Percentiles rank a stretch among this genome's conserved stretches.
These are phyloP conservation scores for Eurois occulta DNA, from an alignment of 2,888 invertebrate genomes.

Conservation along the genomic window DNA sequence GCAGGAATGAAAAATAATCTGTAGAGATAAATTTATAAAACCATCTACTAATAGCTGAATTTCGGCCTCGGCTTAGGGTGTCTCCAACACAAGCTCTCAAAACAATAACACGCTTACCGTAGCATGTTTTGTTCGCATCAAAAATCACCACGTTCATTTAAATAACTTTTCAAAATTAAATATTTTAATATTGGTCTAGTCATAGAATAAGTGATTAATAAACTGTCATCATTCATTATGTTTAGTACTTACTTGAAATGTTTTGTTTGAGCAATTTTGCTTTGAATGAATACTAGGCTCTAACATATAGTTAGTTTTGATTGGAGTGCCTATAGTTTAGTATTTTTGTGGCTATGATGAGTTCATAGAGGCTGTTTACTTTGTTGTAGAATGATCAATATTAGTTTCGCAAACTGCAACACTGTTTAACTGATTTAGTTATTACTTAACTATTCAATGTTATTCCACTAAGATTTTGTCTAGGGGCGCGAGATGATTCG, in stretches of 20 bases:
- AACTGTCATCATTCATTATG: slow-evolving; percentile 33
- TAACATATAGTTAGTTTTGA: slow-evolving; percentile 32
- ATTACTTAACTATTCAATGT: neutral
- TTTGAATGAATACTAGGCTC: slow-evolving; percentile 43
- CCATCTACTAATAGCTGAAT: neutral
- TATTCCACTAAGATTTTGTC: slow-evolving; percentile 7
- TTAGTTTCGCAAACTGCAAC: neutral
- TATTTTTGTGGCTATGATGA: slow-evolving; percentile 31
- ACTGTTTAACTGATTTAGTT: slow-evolving; percentile 9
- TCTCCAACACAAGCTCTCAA: slow-evolving; percentile 34
- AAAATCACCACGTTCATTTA: slow-evolving; percentile 22
- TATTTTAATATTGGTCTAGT: slow-evolving; percentile 62
- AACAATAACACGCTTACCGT: slow-evolving; percentile 32
- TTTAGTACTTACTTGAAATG: slow-evolving; percentile 39
- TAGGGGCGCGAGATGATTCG: neutral
- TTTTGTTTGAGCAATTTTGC: slow-evolving; percentile 34
- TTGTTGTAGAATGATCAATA: slow-evolving; percentile 4
- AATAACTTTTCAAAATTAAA: slow-evolving; percentile 42
- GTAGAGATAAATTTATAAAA: neutral
- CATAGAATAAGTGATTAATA: slow-evolving; percentile 65
- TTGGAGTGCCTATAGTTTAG: slow-evolving; percentile 33
- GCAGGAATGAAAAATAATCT: too few relatives aligned
- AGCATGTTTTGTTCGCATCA: slow-evolving; percentile 43
- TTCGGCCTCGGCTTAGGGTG: slow-evolving; percentile 13
- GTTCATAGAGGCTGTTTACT: slow-evolving; percentile 16